Percentiles rank a stretch among this genome's conserved stretches.
These are phyloP conservation scores for Sogatella furcifera DNA, from an alignment of 1,140 invertebrate genomes.

Conservation along the genomic window DNA sequence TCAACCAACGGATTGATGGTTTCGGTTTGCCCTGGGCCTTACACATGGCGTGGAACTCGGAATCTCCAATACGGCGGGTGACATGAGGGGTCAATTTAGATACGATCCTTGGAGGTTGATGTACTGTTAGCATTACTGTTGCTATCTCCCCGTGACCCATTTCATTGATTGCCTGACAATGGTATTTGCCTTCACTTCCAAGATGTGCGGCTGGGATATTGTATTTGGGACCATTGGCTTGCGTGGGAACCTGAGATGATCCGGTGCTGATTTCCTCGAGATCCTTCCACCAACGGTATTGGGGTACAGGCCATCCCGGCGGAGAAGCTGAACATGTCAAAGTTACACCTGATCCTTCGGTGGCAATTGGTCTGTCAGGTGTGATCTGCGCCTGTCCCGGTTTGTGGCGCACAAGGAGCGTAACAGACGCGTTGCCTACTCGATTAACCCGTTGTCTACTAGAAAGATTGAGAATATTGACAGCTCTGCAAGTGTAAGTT, in stretches of 20 bases:
- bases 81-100: conserved; percentile 72
- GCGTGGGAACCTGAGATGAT: conserved; percentile 41
- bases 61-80: conserved; percentile 65
- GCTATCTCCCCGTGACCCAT: conserved; percentile 74
- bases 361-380: conserved; percentile 71
- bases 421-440: conserved; percentile 60
- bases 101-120: conserved; percentile 75
- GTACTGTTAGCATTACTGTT: conserved; percentile 69
- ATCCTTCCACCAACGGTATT: conserved; percentile 80
- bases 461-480: conserved; percentile 63
- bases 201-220: conserved; percentile 73
- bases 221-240: conserved; percentile 67
- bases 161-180: conserved; percentile 80
- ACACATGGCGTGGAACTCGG: conserved; percentile 68
- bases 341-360: conserved; percentile 68
- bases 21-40: conserved; percentile 78
- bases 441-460: conserved; percentile 46
- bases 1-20: conserved; percentile 73
- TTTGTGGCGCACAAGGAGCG: conserved; percentile 73
- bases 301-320: conserved; percentile 77
- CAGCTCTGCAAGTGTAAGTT: conserved; percentile 74
- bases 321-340: conserved; percentile 77
- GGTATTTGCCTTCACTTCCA: conserved; percentile 76
- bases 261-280: conserved; percentile 44
- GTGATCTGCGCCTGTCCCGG: conserved; percentile 74